Base-by-base conservation (phyloP, 1,140 invertebrate genomes). In the Cydia splendana region DNA sequence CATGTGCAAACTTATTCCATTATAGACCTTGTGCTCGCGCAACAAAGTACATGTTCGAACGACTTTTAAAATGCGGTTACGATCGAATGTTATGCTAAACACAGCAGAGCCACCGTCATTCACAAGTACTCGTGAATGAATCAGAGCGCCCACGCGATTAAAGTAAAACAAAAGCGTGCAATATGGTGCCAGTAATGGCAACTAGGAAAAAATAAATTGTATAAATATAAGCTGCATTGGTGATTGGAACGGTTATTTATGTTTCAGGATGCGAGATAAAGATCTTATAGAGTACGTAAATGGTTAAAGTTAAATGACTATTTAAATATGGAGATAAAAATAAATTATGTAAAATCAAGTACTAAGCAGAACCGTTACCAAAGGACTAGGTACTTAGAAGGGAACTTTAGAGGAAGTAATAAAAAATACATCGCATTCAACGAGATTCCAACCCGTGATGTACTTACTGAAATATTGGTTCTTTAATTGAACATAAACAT, bases 51-150 rank as follows among this genome's bases (percentile, higher is more conserved):
- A 62, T 18, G 1, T 62, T 12, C 9, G 9, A 62, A 24, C 6
- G 2, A 20, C n/a, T 24, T 62, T 12, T 24, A 1, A n/a, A n/a
- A 18, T 53, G 78, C 67, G 75, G 53, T 20, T 62, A 62, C 9
- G 57, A 18, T 57, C 13, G 12, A 18, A 24, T 24, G 7, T 62
- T 24, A 53, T 2, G n/a, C 48, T 53, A n/a, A 53, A 53, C 80
- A 87, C 81, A 81, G 81, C 82, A 78, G 83, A 88, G 83, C 80
- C 84, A 85, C 76, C 85, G 79, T 87, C 88, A 84, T 86, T 87
- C 88, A 86, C 84, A 85, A 87, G 87, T 85, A 85, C 79, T 83
- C 80, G 77, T 89, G 85, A 88, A 87, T 89, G 85, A 85, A 84
- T 78, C 80, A 75, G 83, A 85, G 88, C 88, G 82, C 89, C 90